Conservation (phyloP, 1,140 invertebrate genomes). For the Drosophila pseudoobscura region DNA sequence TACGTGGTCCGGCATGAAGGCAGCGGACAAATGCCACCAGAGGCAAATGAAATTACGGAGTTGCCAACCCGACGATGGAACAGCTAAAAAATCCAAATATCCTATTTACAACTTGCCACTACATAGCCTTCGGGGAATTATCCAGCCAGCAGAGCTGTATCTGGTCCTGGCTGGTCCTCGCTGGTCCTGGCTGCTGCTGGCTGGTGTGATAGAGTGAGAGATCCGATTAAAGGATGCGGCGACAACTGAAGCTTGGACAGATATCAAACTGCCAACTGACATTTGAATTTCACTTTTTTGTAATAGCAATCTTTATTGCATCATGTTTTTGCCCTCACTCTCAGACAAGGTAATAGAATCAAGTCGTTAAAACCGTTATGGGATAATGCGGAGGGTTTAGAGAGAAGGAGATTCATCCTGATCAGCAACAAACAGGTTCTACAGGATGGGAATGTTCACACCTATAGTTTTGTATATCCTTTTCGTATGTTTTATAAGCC, state of each 20-base stretch:
- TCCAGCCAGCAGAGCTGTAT: conserved; percentile 1
- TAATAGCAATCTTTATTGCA: conserved; percentile 19
- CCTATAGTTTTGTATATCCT: background rate
- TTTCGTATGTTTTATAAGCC: too few relatives aligned
- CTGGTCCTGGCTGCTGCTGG: background rate
- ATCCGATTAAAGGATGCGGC: conserved; percentile 40
- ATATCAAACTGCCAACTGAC: conserved; percentile 64
- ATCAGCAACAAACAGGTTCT: background rate
- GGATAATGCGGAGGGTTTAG: background rate
- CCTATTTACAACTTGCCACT: conserved; percentile 73
- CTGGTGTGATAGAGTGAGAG: conserved; percentile 14
- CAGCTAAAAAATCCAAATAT: conserved; percentile 76
- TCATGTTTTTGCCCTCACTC: conserved; percentile 11
- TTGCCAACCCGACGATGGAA: conserved; percentile 40
- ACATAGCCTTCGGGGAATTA: conserved; percentile 36
- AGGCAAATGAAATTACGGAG: conserved; percentile 71
- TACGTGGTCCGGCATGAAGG: conserved; percentile 49
- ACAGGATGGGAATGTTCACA: background rate
- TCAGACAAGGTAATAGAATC: conserved; percentile 31
- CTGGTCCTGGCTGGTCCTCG: too few relatives aligned
- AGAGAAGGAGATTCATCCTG: background rate
- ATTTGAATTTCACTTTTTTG: conserved; percentile 54
- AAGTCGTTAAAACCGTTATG: conserved; percentile 6
- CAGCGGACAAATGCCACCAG: conserved; percentile 66
- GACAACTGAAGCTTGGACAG: conserved; percentile 34